Base-by-base conservation (phyloP, 2,888 invertebrate species). In the Lymantria monacha region DNA sequence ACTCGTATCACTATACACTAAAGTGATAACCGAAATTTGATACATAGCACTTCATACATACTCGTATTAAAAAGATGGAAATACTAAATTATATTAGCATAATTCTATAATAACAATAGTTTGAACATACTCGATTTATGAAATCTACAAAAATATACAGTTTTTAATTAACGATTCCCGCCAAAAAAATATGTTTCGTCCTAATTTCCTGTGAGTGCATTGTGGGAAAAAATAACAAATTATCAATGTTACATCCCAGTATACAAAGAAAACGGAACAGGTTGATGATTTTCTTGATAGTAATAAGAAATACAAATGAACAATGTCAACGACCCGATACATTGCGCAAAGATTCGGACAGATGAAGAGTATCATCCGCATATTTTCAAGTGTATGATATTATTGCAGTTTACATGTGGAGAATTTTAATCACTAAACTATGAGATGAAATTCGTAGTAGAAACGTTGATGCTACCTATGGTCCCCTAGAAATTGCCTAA, bases 381-480 rank as follows among this genome's bases (percentile, higher is more conserved):
- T 69, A 57, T 52, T 63, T 66, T 62, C 54, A 56, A 60, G 55
- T 22, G 22, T 22, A 22, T 54, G 40, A 37, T 53, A 49, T 57
- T 46, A 63, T 62, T 56, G 60, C 51, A 56, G 38, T 54, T 51
- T 55, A 54, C 62, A 61, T 58, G 68, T 33, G 51, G 48, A 54
- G 64, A 70, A 72, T 70, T 59, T 66, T 60, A 69, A 71, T 66
- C 54, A 14, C 55, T 59, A 55, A 48, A 33, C 45, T 48, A 46
- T 44, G 53, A 53, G 47, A 41, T 40, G 44, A 54, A 59, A 58
- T 66, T 44, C 14, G 49, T 42, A 30, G 36, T 44, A 40, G 44
- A 54, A 53, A 60, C 52, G 58, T 53, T 44, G 52, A 46, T 51
- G 53, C 42, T 56, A 53, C 48, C 53, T 51, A 41, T 57, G 55